Base-by-base conservation (phyloP, 92 coral and sea anemone species). In the Desmophyllum pertusum region DNA sequence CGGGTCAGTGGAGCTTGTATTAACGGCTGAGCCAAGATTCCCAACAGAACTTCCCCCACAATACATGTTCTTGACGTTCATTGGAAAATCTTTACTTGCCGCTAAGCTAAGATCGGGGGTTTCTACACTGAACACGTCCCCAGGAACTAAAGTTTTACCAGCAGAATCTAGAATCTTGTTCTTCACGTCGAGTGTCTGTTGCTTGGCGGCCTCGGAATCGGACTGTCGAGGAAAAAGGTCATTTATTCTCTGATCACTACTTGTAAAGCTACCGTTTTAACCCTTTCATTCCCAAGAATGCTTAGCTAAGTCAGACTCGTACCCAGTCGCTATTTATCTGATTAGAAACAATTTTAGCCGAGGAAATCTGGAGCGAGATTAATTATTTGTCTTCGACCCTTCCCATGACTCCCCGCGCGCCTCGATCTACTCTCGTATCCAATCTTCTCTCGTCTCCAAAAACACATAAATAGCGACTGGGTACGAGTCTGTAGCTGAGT, bases 1-100 rank as follows among this genome's bases (percentile, higher is more conserved):
- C 31, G 91, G 74, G 10, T 89, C 89, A 10, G 87, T 36, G 38
- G 79, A 75, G 74, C 68, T 73, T 5, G 19, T 29, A 40, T 73
- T 79, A 19, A 72, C 79, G 39, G 86, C 61, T 1, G 36, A 66
- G 18, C 57, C 76, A 17, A 80, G 76, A 33, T 62, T 62, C 1
- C 25, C 45, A 25, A 80, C 23, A 21, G 62, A 33, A 36, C 84
- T 36, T 50, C 76, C 65, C 4, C 76, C 84, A 21, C 38, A 48
- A 3, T 14, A 30, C 66, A 80, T 57, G 11, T 33, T 27, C 46
- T 5, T 80, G 6, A 80, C 37, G 37, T 68, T 27, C 7, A 30
- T 30, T 38, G 64, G 75, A 17, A 36, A n/a, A 23, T 27, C 21
- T 67, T 67, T 61, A 14, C 66, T 42, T 17, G 67, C 84, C 46